phyloP scores from a whole-genome alignment of 2,113 vertebrate genomes.

The Anser cygnoides region DNA sequence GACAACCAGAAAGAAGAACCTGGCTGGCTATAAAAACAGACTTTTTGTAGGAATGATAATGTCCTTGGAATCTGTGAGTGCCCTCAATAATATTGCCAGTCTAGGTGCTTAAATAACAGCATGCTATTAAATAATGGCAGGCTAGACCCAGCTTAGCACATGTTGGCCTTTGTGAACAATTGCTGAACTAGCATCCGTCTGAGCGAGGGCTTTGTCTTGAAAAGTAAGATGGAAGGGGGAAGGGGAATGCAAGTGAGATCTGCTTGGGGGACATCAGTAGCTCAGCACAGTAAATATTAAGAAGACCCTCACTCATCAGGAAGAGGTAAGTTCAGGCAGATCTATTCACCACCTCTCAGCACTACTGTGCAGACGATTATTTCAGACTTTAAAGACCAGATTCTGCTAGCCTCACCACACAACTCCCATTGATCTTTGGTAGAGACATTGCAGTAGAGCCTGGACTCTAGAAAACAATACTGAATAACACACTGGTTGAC shows the following conservation, averaged over 20 bases:
- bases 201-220: background rate
- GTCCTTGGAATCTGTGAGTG: background rate
- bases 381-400: background rate
- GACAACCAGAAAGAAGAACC: background rate
- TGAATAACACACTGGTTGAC: background rate
- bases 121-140: background rate
- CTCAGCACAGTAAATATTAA: background rate
- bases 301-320: background rate
- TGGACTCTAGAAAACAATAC: background rate
- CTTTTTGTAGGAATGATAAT: background rate
- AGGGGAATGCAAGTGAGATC: background rate
- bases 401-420: background rate
- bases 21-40: background rate
- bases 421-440: background rate
- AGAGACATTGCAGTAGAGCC: background rate
- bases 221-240: background rate
- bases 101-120: background rate
- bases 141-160: fast-evolving
- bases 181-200: background rate
- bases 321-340: background rate
- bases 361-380: background rate
- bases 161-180: background rate
- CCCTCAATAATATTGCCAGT: background rate
- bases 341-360: background rate
- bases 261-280: background rate